Base-by-base conservation (phyloP, 2,888 invertebrate genomes). In the Nymphalis c-album region DNA sequence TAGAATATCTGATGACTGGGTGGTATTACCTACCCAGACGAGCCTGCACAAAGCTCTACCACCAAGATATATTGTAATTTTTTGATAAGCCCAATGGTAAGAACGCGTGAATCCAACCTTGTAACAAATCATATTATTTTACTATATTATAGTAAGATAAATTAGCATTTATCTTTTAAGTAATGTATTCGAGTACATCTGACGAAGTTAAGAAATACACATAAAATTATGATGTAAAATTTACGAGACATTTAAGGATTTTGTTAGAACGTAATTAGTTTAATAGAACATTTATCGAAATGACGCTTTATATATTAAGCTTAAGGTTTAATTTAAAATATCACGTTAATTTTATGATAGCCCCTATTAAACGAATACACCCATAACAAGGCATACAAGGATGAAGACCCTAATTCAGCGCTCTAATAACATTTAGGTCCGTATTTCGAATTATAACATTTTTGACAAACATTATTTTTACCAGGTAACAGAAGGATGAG, bases 161-260 rank as follows among this genome's bases (percentile, higher is more conserved):
- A n/a, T 26, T 16, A 26, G 1, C 31, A 55, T n/a, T 16, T 55
- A 35, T 0, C 20, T 20, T 16, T 18, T 2, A 13, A 55, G 5
- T 16, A 57, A 57, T 18, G 18, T 40, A 45, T 31, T 51, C 58
- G 20, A 51, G 51, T 47, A 53, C 17, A 46, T 26, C 51, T 35
- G 13, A 63, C 20, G 35, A 63, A 47, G 63, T 60, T 68, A 64
- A 13, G 40, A 68, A 68, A 60, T 64, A 35, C 20, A 64, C 62
- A 65, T 50, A 62, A 65, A 62, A 64, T 64, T 62, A 64, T 46
- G 53, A 57, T 63, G 6, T 31, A 31, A 31, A 31, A 69, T 59
- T 62, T 60, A 66, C 13, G 35, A 55, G 46, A 1, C 22, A n/a
- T 35, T 57, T 48, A 65, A 55, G 47, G 18, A 60, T 61, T 35